These are phyloP conservation scores for Oreortyx pictus DNA, from an alignment of 2,797 vertebrate species.

Conservation along the genomic window DNA sequence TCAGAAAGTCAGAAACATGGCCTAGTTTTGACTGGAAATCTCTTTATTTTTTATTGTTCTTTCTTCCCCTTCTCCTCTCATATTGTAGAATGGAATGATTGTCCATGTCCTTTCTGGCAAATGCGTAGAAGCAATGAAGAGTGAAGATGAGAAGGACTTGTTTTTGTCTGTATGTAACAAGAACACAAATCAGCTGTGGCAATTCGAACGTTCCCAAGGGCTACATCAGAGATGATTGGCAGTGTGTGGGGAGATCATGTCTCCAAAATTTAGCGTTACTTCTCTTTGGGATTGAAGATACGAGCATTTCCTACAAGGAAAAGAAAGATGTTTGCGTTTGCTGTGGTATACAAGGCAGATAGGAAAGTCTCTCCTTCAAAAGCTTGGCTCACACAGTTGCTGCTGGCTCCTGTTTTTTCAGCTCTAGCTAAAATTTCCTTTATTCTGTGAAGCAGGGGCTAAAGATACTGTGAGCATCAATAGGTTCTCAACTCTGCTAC, in stretches of 20 bases:
- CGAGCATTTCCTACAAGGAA: background rate
- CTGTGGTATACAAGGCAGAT: background rate
- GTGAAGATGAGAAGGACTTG: conserved; percentile 73
- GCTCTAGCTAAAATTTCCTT: background rate
- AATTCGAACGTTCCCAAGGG: conserved; percentile 78
- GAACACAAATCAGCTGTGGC: conserved; percentile 85
- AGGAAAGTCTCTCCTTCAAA: background rate
- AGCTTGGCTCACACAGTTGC: background rate
- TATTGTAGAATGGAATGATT: conserved; percentile 82
- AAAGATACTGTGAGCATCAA: background rate
- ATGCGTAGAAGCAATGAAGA: conserved; percentile 85
- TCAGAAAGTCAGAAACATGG: background rate
- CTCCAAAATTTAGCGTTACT: conserved; percentile 9
- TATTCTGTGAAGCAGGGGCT: background rate
- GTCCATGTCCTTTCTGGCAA: conserved; percentile 85
- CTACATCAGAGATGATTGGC: conserved; percentile 71
- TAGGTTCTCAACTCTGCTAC: background rate
- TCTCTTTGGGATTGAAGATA: conserved; percentile 13
- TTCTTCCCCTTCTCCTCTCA: conserved; percentile 12
- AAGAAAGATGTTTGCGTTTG: background rate
- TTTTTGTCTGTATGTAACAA: conserved; percentile 80
- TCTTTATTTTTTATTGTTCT: background rate
- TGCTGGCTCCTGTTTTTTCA: background rate
- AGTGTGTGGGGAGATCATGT: background rate
- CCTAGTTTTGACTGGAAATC: background rate